Conservation (phyloP, 2,797 vertebrate genomes). For the Lophotriccus pileatus region DNA sequence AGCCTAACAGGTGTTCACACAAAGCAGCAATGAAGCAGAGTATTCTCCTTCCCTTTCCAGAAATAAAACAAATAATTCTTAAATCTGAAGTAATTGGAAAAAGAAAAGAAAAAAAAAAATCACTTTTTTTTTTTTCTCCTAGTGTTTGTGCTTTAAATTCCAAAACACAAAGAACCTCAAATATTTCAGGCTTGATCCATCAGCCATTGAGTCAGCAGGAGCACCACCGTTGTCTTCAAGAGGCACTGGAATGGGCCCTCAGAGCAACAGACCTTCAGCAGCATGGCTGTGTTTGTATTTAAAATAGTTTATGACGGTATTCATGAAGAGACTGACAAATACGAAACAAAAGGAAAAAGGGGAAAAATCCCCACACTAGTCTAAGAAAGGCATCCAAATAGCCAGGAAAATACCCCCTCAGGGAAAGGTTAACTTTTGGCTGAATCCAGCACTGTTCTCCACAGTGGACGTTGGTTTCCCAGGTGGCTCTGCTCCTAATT, state of each 20-base stretch:
- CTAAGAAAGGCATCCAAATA: constrained; percentile 35
- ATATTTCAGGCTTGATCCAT: constrained; percentile 33
- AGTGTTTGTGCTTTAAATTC: constrained; percentile 58
- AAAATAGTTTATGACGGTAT: constrained; percentile 13
- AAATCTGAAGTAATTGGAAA: neutral
- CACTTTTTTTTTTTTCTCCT: neutral
- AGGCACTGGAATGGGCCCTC: constrained; percentile 49
- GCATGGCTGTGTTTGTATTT: constrained; percentile 10
- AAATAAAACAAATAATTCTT: neutral
- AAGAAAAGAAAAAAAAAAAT: too few relatives aligned
- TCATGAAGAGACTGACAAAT: constrained; percentile 14
- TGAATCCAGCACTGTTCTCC: constrained; percentile 35
- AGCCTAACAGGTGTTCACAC: neutral
- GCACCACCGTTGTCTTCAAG: constrained; percentile 58
- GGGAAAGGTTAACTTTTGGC: constrained; percentile 43
- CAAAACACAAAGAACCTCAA: constrained; percentile 30
- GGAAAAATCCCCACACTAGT: neutral
- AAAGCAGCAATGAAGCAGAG: constrained; percentile 9
- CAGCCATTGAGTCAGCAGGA: constrained; percentile 33
- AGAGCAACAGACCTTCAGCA: constrained; percentile 57
- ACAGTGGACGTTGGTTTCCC: constrained; percentile 24
- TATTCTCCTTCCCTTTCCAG: constrained; percentile 28
- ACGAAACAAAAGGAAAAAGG: neutral
- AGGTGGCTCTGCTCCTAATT: constrained; percentile 54
- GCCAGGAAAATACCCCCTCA: constrained; percentile 32